A percentile compares a stretch with the other conserved stretches of the same genome.
Evolutionary conservation across 2,888 invertebrate species (phyloP).

Genomic region (Eristalis arbustorum): DNA sequence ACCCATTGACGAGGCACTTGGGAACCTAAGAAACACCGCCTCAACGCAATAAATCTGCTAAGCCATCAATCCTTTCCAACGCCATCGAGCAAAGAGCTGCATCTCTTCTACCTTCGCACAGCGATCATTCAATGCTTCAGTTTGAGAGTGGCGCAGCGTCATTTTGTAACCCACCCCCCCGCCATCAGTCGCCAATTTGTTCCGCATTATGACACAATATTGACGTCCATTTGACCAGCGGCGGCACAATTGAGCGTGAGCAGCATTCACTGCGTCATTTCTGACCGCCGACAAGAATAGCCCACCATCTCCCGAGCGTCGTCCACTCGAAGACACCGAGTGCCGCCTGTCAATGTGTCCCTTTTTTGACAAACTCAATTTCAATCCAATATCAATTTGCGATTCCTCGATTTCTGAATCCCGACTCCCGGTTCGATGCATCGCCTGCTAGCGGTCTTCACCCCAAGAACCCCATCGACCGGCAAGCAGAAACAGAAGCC

Average conservation of each 20-base stretch:
- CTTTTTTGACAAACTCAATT: slow-evolving; percentile 46
- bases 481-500: slow-evolving; percentile 1
- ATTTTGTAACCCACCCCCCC: too few relatives aligned
- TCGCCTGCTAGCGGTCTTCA: slow-evolving; percentile 24
- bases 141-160: too few relatives aligned
- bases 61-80: too few relatives aligned
- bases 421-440: slow-evolving; percentile 35
- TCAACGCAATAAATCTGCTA: too few relatives aligned
- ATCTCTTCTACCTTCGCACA: too few relatives aligned
- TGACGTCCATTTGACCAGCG: not conserved
- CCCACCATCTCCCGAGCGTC: not conserved
- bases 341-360: not conserved
- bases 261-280: not conserved
- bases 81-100: too few relatives aligned
- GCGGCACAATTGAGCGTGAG: not conserved
- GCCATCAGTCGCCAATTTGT: not conserved
- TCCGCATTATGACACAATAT: not conserved
- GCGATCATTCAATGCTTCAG: too few relatives aligned
- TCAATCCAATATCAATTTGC: slow-evolving; percentile 56
- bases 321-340: not conserved
- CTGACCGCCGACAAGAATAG: not conserved
- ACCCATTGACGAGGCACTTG: too few relatives aligned
- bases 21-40: too few relatives aligned
- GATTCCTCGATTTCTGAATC: not conserved
- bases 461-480: not conserved